Evolutionary conservation across 2,888 invertebrate genomes (phyloP).

Genomic region (Phyllotreta striolata): DNA sequence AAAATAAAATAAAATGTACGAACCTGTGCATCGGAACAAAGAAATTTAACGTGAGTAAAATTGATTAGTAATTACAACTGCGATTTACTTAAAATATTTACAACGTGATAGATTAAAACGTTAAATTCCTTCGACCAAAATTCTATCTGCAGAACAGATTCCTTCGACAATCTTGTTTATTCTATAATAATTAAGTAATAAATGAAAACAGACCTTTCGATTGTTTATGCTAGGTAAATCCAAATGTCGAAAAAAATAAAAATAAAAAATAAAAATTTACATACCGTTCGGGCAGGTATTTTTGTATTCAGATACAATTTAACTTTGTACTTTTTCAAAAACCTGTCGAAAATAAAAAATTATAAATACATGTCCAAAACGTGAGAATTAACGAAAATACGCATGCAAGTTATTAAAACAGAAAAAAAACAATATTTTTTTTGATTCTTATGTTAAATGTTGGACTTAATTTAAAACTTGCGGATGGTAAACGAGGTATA

Average conservation of each 20-base stretch:
- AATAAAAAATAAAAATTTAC: slow-evolving; percentile 41
- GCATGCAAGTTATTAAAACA: slow-evolving; percentile 23
- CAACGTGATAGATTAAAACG: not conserved
- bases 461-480: slow-evolving; percentile 55
- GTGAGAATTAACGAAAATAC: slow-evolving; percentile 5
- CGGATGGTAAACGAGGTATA: slow-evolving; percentile 66
- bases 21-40: slow-evolving; percentile 36
- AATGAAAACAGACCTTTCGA: slow-evolving; percentile 31
- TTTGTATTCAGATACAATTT: slow-evolving; percentile 28
- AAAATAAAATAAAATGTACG: slow-evolving; percentile 38
- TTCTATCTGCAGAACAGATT: slow-evolving; percentile 14
- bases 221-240: slow-evolving; percentile 19
- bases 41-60: slow-evolving; percentile 9
- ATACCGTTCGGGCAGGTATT: slow-evolving; percentile 43
- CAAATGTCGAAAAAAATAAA: slow-evolving; percentile 25
- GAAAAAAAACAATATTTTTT: slow-evolving; percentile 10
- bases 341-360: slow-evolving; percentile 58
- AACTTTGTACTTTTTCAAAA: slow-evolving; percentile 49
- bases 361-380: slow-evolving; percentile 31
- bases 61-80: not conserved
- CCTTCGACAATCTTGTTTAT: slow-evolving; percentile 11
- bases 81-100: slow-evolving; percentile 5
- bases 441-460: slow-evolving; percentile 27
- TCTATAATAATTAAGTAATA: slow-evolving; percentile 5
- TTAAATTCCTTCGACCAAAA: slow-evolving; percentile 19